A percentile compares a stretch with the other conserved stretches of the same genome.
Evolutionary conservation across 2,113 vertebrate genomes (phyloP).

Genomic region (Charadrius vociferus): DNA sequence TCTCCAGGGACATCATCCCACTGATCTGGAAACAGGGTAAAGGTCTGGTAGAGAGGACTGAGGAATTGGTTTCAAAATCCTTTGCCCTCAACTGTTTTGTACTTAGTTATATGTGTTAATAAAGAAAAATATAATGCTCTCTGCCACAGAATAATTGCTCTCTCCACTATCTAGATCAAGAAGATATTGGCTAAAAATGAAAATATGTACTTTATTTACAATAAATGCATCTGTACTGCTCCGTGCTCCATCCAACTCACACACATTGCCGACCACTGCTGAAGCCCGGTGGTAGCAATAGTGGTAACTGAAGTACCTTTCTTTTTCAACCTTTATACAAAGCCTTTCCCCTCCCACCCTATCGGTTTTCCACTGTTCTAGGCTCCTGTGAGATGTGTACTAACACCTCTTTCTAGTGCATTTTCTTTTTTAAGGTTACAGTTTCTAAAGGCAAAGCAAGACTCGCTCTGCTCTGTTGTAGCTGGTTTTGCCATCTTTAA

Average conservation of each 20-base stretch:
- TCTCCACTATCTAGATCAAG: not conserved
- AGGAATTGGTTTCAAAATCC: not conserved
- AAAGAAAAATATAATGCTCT: not conserved
- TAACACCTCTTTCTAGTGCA: not conserved
- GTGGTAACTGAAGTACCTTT: not conserved
- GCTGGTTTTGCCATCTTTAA: not conserved
- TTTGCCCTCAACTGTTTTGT: not conserved
- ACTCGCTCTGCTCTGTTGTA: not conserved
- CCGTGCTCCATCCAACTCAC: not conserved
- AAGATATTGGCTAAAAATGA: not conserved
- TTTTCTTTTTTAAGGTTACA: not conserved
- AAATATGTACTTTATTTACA: slow-evolving; percentile 9
- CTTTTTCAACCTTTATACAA: not conserved
- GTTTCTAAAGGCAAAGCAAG: not conserved
- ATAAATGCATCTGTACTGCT: not conserved
- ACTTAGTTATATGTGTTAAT: not conserved
- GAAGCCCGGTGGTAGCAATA: not conserved
- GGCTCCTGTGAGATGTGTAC: not conserved
- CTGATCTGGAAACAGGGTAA: not conserved
- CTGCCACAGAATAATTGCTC: not conserved
- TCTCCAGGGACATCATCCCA: not conserved
- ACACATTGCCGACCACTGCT: not conserved
- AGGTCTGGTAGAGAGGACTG: not conserved
- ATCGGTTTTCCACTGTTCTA: not conserved
- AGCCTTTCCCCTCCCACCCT: not conserved